These are phyloP conservation scores for Capitella teleta DNA, from an alignment of 1,140 invertebrate species.

Conservation along the genomic window DNA sequence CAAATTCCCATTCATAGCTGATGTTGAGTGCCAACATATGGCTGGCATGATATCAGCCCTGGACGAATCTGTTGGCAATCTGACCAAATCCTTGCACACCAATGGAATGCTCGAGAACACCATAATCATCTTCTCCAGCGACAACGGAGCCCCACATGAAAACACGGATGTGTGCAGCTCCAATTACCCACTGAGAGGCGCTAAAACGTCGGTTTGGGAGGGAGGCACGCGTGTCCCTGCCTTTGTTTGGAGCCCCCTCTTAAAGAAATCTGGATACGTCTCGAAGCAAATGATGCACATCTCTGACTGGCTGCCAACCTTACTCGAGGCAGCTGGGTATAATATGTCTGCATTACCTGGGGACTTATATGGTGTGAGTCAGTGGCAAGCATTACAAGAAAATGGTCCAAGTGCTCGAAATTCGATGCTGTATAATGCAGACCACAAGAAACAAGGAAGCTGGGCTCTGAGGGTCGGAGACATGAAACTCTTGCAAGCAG, in stretches of 20 bases:
- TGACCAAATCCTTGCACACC: slow-evolving; percentile 39
- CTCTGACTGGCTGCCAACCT: slow-evolving; percentile 79
- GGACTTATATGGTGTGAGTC: slow-evolving; percentile 62
- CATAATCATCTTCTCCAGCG: slow-evolving; percentile 39
- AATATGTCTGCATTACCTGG: slow-evolving; percentile 34
- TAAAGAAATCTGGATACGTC: slow-evolving; percentile 45
- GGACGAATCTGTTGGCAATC: slow-evolving; percentile 42
- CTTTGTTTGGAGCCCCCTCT: slow-evolving; percentile 67
- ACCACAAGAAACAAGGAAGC: slow-evolving; percentile 60
- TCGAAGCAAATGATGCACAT: slow-evolving; percentile 66
- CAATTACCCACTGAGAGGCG: slow-evolving; percentile 46
- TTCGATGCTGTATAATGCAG: slow-evolving; percentile 75
- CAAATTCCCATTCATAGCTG: no score
- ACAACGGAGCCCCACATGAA: slow-evolving; percentile 50
- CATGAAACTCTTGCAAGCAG: slow-evolving; percentile 73
- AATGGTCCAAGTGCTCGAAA: slow-evolving; percentile 52
- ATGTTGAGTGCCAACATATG: no score
- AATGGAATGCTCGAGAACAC: slow-evolving; percentile 44
- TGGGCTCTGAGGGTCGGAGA: slow-evolving; percentile 60
- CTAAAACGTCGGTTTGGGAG: slow-evolving; percentile 76
- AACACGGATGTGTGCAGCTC: slow-evolving; percentile 73
- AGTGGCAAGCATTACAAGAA: slow-evolving; percentile 59
- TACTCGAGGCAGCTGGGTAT: slow-evolving; percentile 47
- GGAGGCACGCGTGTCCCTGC: slow-evolving; percentile 71
- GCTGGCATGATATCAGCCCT: slow-evolving; percentile 46